A percentile compares a stretch with the other conserved stretches of the same genome.
These are phyloP conservation scores for Odontamblyopus rebecca DNA, from an alignment of 2,797 vertebrate genomes.

Conservation along the genomic window DNA sequence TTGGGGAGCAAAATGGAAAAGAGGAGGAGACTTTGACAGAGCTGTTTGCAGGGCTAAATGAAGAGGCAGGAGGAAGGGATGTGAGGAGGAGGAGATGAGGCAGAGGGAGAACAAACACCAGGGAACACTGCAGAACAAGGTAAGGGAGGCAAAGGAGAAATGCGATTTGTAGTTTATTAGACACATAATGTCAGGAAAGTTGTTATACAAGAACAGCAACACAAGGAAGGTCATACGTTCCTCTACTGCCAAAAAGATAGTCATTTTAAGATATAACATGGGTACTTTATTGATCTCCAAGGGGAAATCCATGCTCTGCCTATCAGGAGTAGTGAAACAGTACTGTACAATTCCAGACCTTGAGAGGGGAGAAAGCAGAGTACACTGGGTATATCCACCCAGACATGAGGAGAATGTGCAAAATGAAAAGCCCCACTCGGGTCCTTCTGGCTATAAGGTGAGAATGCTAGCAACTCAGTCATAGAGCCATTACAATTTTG, in stretches of 20 bases:
- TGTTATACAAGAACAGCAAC: not conserved
- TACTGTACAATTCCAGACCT: no score
- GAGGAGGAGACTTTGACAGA: not conserved
- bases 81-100: constrained; percentile 14
- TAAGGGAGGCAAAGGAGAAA: not conserved
- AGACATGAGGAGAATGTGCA: not conserved
- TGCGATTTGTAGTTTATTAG: not conserved
- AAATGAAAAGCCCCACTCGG: no score
- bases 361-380: not conserved
- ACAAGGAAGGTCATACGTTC: not conserved
- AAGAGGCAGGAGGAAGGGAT: constrained; percentile 23
- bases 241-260: not conserved
- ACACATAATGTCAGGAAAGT: not conserved
- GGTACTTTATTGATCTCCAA: not conserved
- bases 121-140: not conserved
- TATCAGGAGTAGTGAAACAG: not conserved
- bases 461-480: not conserved
- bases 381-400: not conserved
- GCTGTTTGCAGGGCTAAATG: constrained; percentile 27
- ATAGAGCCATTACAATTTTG: not conserved
- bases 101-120: not conserved
- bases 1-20: constrained; percentile 18
- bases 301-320: not conserved
- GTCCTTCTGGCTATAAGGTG: not conserved
- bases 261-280: not conserved